Percentiles rank a stretch among this genome's conserved stretches.
Conservation (phyloP, 2,113 vertebrate species). For the Ceyx melanurus region DNA sequence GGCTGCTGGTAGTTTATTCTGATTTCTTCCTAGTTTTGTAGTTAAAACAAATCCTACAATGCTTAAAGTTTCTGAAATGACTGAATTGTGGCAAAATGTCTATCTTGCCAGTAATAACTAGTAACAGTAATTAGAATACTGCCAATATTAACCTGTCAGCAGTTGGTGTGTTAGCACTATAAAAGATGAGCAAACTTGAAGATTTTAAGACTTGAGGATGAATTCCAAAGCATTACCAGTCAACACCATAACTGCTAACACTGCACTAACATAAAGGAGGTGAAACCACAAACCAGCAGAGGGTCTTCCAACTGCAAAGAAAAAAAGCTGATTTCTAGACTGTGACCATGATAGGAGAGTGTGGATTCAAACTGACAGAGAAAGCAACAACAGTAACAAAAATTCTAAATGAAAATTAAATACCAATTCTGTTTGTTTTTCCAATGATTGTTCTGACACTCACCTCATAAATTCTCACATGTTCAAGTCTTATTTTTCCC, state of each 20-base stretch:
- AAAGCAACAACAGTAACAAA: not conserved
- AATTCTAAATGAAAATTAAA: not conserved
- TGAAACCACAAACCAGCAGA: not conserved
- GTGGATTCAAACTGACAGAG: not conserved
- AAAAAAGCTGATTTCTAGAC: not conserved
- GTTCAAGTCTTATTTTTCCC: not conserved
- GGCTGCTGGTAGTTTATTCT: not conserved
- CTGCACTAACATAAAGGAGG: not conserved
- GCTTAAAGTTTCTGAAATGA: not conserved
- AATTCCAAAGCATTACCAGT: not conserved
- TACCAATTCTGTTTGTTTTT: not conserved
- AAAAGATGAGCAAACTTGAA: not conserved
- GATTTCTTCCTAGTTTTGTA: not conserved
- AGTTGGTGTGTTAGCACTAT: too few relatives aligned
- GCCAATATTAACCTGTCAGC: not conserved
- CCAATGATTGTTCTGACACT: not conserved
- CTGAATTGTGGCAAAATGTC: not conserved
- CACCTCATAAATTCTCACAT: not conserved
- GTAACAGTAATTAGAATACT: not conserved
- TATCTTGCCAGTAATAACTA: not conserved
- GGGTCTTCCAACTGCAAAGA: not conserved
- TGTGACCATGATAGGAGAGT: rapidly evolving
- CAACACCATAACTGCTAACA: not conserved
- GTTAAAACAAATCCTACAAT: not conserved
- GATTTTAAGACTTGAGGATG: not conserved